Conservation (phyloP, 2,113 vertebrate species). For the Ia io region DNA sequence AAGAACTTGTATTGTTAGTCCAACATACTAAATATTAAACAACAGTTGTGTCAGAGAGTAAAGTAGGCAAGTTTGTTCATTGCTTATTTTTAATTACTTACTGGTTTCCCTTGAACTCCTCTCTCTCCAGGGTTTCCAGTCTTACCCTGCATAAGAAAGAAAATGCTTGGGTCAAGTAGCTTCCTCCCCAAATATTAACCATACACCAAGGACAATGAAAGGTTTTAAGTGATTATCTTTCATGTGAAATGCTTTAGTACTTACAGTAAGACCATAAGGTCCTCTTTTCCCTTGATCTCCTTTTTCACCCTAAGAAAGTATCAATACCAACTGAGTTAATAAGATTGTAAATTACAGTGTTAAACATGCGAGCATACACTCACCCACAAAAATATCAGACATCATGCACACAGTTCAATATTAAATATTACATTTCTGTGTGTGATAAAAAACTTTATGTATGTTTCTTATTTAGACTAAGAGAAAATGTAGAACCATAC, state of each 20-base stretch:
- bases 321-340: conserved; percentile 42
- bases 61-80: not conserved
- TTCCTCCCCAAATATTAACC: not conserved
- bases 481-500: not conserved
- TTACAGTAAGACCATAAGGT: conserved; percentile 89
- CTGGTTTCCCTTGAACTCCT: conserved; percentile 88
- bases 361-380: not conserved
- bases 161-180: conserved; percentile 8
- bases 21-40: not conserved
- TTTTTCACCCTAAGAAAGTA: conserved; percentile 90
- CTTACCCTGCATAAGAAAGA: conserved; percentile 88
- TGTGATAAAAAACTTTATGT: not conserved
- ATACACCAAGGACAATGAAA: not conserved
- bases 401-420: not conserved
- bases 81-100: conserved; percentile 82
- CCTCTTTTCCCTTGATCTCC: conserved; percentile 90
- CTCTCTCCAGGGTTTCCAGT: conserved; percentile 91
- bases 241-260: conserved; percentile 72
- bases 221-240: not conserved
- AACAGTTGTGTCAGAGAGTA: not conserved
- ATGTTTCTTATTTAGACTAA: not conserved
- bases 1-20: not conserved
- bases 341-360: not conserved
- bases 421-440: not conserved
- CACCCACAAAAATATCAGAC: not conserved